phyloP scores from a whole-genome alignment of 2,888 invertebrate species.

The Nomada fabriciana region DNA sequence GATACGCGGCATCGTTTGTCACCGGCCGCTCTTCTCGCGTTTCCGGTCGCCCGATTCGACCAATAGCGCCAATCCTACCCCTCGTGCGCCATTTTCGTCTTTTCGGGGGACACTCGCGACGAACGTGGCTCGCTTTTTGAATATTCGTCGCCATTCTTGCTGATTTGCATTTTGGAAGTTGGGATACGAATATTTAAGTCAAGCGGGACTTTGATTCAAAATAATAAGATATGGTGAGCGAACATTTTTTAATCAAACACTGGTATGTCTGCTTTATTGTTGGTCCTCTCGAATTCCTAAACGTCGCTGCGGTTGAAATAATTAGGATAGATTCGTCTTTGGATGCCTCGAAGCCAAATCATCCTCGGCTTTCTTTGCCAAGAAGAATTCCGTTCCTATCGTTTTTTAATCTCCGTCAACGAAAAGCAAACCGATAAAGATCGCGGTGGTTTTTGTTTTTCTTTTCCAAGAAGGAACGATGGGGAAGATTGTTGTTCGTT shows the following conservation, averaged over 20 bases:
- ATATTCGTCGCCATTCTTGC: not conserved
- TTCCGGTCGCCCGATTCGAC: constrained; percentile 36
- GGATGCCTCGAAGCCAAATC: no score
- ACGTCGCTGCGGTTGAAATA: no score
- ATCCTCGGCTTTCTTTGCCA: not conserved
- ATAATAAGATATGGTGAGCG: not conserved
- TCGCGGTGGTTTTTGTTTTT: constrained; percentile 14
- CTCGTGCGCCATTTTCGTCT: not conserved
- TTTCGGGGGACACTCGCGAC: not conserved
- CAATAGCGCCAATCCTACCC: constrained; percentile 13
- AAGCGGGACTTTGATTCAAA: not conserved
- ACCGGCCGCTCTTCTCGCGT: constrained; percentile 54
- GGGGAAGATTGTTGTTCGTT: constrained; percentile 4
- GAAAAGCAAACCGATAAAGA: constrained; percentile 26
- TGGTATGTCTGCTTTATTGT: no score
- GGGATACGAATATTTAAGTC: not conserved
- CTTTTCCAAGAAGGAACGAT: not conserved
- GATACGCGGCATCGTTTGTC: constrained; percentile 75
- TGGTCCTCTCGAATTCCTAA: no score
- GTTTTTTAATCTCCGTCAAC: not conserved
- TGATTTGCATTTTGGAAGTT: not conserved
- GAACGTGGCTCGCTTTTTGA: not conserved
- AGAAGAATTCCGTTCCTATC: constrained; percentile 6
- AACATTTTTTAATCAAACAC: no score
- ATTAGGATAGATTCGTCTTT: no score